These are phyloP conservation scores for Xestia c-nigrum DNA, from an alignment of 2,888 invertebrate species.

Conservation along the genomic window DNA sequence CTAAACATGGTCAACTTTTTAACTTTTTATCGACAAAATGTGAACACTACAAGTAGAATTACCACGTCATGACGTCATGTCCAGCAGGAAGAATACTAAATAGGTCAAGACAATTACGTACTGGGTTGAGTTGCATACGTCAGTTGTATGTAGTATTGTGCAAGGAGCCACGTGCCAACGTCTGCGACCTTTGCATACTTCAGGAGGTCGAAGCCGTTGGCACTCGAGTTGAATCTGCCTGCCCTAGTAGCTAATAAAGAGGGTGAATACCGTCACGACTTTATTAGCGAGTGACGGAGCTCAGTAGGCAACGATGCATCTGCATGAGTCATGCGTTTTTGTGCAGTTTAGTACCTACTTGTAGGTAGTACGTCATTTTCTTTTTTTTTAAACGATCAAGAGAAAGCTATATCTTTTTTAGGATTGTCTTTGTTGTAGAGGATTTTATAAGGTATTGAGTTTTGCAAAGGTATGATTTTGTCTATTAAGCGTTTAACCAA, in stretches of 20 bases:
- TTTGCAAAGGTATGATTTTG: not conserved
- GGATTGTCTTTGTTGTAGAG: not conserved
- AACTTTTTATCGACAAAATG: not conserved
- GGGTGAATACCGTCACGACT: conserved; percentile 52
- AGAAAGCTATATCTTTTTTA: not conserved
- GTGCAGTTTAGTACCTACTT: conserved; percentile 4
- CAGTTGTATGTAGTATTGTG: conserved; percentile 41
- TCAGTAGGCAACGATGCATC: conserved; percentile 7
- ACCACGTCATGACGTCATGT: conserved; percentile 12
- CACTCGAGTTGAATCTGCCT: conserved; percentile 48
- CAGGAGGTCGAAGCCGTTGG: conserved; percentile 49
- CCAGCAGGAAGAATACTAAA: conserved; percentile 9
- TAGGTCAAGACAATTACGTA: conserved; percentile 42
- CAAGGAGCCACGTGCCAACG: conserved; percentile 54
- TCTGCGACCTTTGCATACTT: conserved; percentile 54
- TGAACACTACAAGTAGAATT: not conserved
- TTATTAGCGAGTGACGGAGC: conserved; percentile 3
- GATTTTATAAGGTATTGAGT: not conserved
- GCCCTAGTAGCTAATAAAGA: conserved; percentile 45
- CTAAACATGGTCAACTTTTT: too few relatives aligned
- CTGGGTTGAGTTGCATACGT: conserved; percentile 40
- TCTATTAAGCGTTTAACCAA: not conserved
- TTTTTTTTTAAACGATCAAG: not conserved
- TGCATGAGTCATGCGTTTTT: conserved; percentile 30
- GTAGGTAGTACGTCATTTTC: not conserved